These are phyloP conservation scores for Hemithea aestivaria DNA, from an alignment of 2,888 invertebrate genomes.

Conservation along the genomic window DNA sequence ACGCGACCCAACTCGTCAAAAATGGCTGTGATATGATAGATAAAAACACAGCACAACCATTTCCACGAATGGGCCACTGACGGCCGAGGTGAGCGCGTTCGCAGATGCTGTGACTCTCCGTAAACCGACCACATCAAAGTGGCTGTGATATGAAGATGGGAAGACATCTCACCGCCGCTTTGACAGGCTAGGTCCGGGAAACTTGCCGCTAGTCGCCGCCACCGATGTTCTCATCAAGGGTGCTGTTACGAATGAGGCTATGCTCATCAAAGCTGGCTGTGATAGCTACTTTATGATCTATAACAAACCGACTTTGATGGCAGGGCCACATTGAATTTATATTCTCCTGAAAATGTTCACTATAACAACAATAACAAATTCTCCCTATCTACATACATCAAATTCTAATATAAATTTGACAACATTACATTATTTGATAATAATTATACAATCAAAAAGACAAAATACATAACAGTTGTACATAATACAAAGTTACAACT, in stretches of 20 bases:
- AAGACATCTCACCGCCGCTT: conserved; percentile 92
- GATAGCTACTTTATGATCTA: conserved; percentile 87
- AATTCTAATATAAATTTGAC: no score
- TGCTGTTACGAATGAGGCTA: conserved; percentile 71
- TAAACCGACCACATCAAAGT: conserved; percentile 95
- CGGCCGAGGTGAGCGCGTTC: conserved; percentile 12
- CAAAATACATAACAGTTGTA: no score
- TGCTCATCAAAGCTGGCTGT: conserved; percentile 98
- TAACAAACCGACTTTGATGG: conserved; percentile 91
- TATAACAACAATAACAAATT: conserved; percentile 2
- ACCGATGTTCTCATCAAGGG: background rate
- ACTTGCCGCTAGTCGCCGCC: conserved; percentile 13
- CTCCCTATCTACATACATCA: no score
- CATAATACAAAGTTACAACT: no score
- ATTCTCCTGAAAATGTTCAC: conserved; percentile 27
- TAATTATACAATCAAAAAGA: no score
- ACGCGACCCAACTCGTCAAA: conserved; percentile 92
- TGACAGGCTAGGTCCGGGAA: conserved; percentile 85
- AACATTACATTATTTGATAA: no score
- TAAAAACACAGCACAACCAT: conserved; percentile 86
- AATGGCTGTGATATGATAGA: conserved; percentile 95
- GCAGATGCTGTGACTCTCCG: conserved; percentile 38
- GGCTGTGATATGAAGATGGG: conserved; percentile 94
- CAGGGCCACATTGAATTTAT: conserved; percentile 71
- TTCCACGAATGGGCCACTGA: conserved; percentile 84